Percentiles rank a stretch among this genome's conserved stretches.
Evolutionary conservation across 2,797 vertebrate genomes (phyloP).

Genomic region (Tragopan temminckii): DNA sequence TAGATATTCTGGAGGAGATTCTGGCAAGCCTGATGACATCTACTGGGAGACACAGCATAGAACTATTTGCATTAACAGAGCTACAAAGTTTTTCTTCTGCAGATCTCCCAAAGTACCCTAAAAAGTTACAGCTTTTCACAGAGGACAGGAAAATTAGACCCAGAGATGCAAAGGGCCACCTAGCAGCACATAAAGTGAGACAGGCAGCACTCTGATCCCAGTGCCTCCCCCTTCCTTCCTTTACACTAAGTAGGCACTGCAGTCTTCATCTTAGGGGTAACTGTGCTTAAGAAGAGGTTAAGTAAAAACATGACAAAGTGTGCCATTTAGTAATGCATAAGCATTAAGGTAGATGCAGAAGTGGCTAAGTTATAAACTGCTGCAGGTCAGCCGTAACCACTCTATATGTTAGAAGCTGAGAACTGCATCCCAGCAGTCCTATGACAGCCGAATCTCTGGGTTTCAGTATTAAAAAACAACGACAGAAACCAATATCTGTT

Average conservation of each 20-base stretch:
- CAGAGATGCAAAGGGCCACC: not conserved
- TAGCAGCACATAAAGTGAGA: not conserved
- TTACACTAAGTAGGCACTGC: not conserved
- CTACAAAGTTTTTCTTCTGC: not conserved
- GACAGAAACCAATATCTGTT: constrained; percentile 56
- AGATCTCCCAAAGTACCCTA: not conserved
- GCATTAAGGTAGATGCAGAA: not conserved
- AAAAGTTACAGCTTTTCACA: not conserved
- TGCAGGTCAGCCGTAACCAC: constrained; percentile 10
- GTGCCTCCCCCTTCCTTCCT: not conserved
- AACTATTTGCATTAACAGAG: not conserved
- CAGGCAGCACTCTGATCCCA: not conserved
- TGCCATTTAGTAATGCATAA: not conserved
- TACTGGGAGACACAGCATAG: not conserved
- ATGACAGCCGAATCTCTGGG: not conserved
- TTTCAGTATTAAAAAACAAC: not conserved
- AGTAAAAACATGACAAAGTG: not conserved
- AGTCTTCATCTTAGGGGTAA: not conserved
- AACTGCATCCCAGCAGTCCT: not conserved
- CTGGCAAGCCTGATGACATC: not conserved
- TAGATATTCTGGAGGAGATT: not conserved
- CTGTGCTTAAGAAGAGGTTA: not conserved
- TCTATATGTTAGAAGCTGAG: not conserved
- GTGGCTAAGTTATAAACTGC: not conserved
- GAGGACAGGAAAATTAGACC: not conserved